A percentile compares a stretch with the other conserved stretches of the same genome.
Evolutionary conservation across 2,888 invertebrate genomes (phyloP).

Genomic region (Nomada fabriciana): DNA sequence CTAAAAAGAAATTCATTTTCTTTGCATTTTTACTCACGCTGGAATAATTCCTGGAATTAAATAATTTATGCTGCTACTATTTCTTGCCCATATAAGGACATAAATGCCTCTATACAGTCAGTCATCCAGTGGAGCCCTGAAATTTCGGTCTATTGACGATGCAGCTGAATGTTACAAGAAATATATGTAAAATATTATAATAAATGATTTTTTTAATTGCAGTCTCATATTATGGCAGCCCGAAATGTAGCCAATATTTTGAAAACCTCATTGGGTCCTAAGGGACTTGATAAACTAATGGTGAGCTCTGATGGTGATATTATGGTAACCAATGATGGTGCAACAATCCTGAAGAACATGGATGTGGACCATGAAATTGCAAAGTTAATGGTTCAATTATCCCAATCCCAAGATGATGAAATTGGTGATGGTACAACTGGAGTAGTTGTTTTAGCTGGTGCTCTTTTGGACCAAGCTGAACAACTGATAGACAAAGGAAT

Average conservation of each 20-base stretch:
- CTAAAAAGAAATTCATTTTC: background rate
- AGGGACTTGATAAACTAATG: constrained; percentile 99
- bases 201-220: constrained; percentile 79
- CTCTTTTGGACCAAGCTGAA: constrained; percentile 97
- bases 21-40: background rate
- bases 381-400: constrained; percentile 98
- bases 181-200: constrained; percentile 30
- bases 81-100: constrained; percentile 67
- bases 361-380: constrained; percentile 99
- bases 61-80: background rate
- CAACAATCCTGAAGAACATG: constrained; percentile 99
- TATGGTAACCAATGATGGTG: constrained; percentile 99
- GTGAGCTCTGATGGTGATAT: constrained; percentile 98
- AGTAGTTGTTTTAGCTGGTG: constrained; percentile 95
- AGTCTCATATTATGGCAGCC: constrained; percentile 99
- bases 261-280: constrained; percentile 97
- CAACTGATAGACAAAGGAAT: constrained; percentile 97
- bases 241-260: constrained; percentile 95
- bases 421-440: constrained; percentile 99
- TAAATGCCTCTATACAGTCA: background rate
- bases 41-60: background rate
- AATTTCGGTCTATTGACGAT: background rate
- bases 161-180: background rate
- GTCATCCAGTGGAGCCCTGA: background rate
- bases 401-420: constrained; percentile 99